A percentile compares a stretch with the other conserved stretches of the same genome.
phyloP scores from a whole-genome alignment of 2,888 invertebrate species.

The Drosophila recens region DNA sequence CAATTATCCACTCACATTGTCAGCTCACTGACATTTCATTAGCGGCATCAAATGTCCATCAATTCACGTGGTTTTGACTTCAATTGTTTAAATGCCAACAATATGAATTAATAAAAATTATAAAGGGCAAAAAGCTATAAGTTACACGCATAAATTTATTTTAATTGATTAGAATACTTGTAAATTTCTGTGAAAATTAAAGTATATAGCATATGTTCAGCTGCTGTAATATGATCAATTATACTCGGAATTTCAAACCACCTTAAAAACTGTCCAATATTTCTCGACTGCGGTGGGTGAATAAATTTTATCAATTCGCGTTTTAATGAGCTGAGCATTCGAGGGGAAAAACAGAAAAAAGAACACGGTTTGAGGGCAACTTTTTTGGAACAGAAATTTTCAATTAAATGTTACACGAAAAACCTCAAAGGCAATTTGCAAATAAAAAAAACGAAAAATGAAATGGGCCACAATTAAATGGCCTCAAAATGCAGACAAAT shows the following conservation, averaged over 20 bases:
- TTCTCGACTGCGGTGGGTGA: constrained; percentile 11
- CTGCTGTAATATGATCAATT: constrained; percentile 3
- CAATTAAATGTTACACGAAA: constrained; percentile 71
- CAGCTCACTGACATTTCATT: constrained; percentile 25
- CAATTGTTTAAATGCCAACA: constrained; percentile 36
- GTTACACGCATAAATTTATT: neutral
- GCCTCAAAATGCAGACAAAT: constrained; percentile 60
- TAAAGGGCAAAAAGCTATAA: constrained; percentile 5
- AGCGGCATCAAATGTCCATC: constrained; percentile 56
- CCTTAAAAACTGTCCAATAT: constrained; percentile 32
- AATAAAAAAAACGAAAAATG: constrained; percentile 41
- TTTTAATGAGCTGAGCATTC: constrained; percentile 68
- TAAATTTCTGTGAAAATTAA: neutral
- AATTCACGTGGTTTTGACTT: constrained; percentile 51
- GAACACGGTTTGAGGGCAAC: constrained; percentile 21
- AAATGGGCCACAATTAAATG: constrained; percentile 55
- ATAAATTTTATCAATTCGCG: constrained; percentile 36
- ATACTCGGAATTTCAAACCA: constrained; percentile 5
- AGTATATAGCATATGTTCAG: neutral
- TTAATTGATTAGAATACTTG: constrained; percentile 7
- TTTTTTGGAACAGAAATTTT: constrained; percentile 63
- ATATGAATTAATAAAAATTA: constrained; percentile 8
- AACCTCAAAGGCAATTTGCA: constrained; percentile 77
- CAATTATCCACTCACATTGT: constrained; percentile 56
- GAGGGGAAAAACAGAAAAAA: constrained; percentile 16